phyloP scores from a whole-genome alignment of 1,140 invertebrate species.

The Laodelphax striatellus region DNA sequence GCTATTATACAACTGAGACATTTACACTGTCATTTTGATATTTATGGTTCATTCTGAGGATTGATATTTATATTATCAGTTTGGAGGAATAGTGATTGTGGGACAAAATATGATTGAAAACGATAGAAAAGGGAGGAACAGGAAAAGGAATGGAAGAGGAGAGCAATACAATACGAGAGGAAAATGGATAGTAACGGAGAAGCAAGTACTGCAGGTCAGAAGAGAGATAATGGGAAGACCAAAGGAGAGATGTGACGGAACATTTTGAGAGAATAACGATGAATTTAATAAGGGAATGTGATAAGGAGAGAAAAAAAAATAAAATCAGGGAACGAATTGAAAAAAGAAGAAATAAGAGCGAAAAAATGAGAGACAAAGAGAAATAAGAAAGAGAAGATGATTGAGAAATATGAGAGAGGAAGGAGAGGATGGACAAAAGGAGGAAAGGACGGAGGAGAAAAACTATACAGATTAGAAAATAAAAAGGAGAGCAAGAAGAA shows the following conservation, averaged over 20 bases:
- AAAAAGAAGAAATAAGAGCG: background rate
- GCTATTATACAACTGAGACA: background rate
- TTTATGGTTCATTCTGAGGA: no score
- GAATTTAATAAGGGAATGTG: no score
- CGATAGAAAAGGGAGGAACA: no score
- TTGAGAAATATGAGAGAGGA: background rate
- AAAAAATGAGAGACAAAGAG: background rate
- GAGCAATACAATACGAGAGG: background rate
- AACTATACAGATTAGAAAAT: background rate
- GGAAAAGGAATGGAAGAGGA: background rate
- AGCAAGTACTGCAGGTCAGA: background rate
- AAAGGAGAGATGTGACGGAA: background rate
- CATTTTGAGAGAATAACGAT: background rate
- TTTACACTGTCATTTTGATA: no score
- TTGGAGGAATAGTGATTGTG: no score
- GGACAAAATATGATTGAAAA: no score
- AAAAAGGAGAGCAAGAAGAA: no score
- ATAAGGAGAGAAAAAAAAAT: background rate
- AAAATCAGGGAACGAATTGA: background rate
- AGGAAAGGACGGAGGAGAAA: background rate
- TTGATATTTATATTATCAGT: no score
- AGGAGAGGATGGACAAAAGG: background rate
- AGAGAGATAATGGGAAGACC: background rate
- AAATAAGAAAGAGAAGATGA: background rate
- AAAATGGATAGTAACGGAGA: background rate